phyloP scores from a whole-genome alignment of 1,140 invertebrate genomes.

The Mycetomoellerius zeteki region DNA sequence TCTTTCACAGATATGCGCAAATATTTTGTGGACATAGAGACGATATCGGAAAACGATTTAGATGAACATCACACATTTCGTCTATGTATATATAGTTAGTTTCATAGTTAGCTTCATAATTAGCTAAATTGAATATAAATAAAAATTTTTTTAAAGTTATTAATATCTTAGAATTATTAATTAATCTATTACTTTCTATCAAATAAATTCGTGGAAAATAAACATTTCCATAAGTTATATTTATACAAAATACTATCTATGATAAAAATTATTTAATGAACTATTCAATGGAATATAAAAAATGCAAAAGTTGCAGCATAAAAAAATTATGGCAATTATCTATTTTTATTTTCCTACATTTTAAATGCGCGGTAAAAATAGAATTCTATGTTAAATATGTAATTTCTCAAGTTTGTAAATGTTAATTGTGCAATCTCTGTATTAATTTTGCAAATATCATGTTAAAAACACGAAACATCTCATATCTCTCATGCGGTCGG shows the following conservation, averaged over 20 bases:
- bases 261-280: background rate
- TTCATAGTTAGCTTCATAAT: background rate
- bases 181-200: background rate
- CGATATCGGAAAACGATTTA: slow-evolving; percentile 15
- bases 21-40: slow-evolving; percentile 40
- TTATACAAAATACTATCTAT: background rate
- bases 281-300: slow-evolving; percentile 36
- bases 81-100: background rate
- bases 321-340: background rate
- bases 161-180: background rate
- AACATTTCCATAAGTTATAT: background rate
- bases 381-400: background rate
- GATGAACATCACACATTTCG: background rate
- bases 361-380: background rate
- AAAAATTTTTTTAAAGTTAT: background rate
- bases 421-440: slow-evolving; percentile 20
- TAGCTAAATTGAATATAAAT: background rate
- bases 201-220: background rate
- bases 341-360: background rate
- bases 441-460: background rate
- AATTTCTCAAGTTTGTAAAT: slow-evolving; percentile 5
- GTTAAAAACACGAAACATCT: background rate
- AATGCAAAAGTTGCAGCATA: background rate
- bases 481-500: background rate
- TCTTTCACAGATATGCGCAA: slow-evolving; percentile 58